phyloP scores from a whole-genome alignment of 2,888 invertebrate species.

The Erannis defoliaria region DNA sequence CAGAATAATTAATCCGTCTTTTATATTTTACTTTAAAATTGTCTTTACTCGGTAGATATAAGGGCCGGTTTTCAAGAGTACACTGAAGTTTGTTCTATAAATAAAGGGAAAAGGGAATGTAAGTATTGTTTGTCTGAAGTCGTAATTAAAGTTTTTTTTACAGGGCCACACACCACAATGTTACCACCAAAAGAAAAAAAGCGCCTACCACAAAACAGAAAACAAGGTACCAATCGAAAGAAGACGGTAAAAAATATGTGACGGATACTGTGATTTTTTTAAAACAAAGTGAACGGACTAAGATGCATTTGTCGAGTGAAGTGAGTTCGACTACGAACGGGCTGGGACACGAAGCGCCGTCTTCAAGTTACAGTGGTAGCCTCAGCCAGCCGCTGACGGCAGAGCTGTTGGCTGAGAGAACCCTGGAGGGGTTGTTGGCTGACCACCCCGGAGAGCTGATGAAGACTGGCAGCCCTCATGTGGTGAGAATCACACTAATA shows the following conservation, averaged over 20 bases:
- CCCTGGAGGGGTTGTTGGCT: constrained; percentile 93
- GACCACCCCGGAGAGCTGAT: constrained; percentile 97
- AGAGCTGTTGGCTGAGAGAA: constrained; percentile 93
- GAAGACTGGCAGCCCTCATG: constrained; percentile 97
- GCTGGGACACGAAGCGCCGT: constrained; percentile 80
- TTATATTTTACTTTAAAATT: too few relatives aligned
- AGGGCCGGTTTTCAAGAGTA: too few relatives aligned
- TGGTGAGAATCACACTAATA: too few relatives aligned
- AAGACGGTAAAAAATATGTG: constrained; percentile 65
- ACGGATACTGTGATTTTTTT: constrained; percentile 63
- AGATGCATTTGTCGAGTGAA: constrained; percentile 93
- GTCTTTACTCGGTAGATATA: too few relatives aligned
- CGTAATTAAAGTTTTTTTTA: constrained; percentile 1
- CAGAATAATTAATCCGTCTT: too few relatives aligned
- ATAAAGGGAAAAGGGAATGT: too few relatives aligned
- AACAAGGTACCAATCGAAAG: constrained; percentile 35
- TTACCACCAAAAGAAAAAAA: constrained; percentile 31
- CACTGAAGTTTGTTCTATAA: background rate
- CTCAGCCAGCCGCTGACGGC: constrained; percentile 90
- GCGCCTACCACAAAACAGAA: constrained; percentile 20
- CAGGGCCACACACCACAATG: constrained; percentile 26
- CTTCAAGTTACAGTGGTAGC: constrained; percentile 74
- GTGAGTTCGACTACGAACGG: constrained; percentile 90
- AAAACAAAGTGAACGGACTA: constrained; percentile 49
- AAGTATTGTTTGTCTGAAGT: background rate